Evolutionary conservation across 1,140 invertebrate genomes (phyloP), one percentile per base, ranked within the genome.

Genomic region (Nixonia krombeini): DNA sequence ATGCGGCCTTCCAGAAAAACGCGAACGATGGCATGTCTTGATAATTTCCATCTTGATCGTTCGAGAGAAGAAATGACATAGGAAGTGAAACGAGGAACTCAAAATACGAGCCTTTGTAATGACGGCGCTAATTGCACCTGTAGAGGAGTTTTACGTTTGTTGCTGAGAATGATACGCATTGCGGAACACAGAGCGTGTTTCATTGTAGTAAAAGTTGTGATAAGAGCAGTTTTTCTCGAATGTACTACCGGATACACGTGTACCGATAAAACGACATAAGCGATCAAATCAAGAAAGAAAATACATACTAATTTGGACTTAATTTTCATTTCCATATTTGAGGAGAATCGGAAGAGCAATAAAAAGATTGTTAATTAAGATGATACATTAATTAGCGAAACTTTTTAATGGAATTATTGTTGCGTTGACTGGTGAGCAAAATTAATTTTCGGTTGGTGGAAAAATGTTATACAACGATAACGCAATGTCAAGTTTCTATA

Each of bases 61-160:
- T 44, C 33, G 53, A 44, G n/a, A 55, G 42, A 53, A 49, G 50
- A 61, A 16, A 44, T 56, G 64, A 67, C 64, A 67, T 50, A 16
- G 56, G 57, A 67, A 67, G 51, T 56, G 64, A 67, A 67, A 59
- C 38, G 45, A 66, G 63, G 63, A 66, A 58, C 50, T 50, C 12
- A 5, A n/a, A 16, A 33, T 9, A 10, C 29, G 44, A n/a, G 57
- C 37, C 51, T 46, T 55, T 51, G 56, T 51, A 51, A 61, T 46
- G 47, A 35, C 56, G 50, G 31, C 38, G 42, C 57, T 67, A 67
- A 67, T 67, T 67, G 51, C 37, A 15, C 16, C 41, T 25, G 29
- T 45, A 33, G 42, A 59, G 51, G 23, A 61, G 51, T 67, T 67
- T 59, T 65, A 65, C 42, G 42, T 58, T 51, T 59, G 13, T 51